Evolutionary conservation across 1,140 invertebrate species (phyloP), one percentile per base, ranked within the genome.

Genomic region (Anadara kagoshimensis): DNA sequence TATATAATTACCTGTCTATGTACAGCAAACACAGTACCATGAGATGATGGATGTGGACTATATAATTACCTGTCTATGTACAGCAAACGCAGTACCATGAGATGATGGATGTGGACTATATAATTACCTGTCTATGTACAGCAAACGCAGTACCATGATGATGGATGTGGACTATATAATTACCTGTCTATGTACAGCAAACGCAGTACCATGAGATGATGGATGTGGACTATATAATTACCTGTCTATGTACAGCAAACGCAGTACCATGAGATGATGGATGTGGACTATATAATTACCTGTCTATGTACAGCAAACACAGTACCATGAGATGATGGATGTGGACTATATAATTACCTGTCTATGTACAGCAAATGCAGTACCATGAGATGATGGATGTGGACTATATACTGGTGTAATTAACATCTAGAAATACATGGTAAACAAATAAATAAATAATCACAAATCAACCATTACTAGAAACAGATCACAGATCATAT

Each of bases 101-200:
- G 78, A 70, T 45, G 57, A 18, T 44, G 76, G 54, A 36, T 76
- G 54, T 24, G 89, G 82, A 54, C 81, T 84, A 73, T 88, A 87
- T 36, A 90, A n/a, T n/a, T n/a, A n/a, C n/a, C n/a, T n/a, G n/a
- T n/a, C n/a, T n/a, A 75, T 91, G 90, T 58, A 91, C 85, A 41
- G 87, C 67, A 56, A 86, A 80, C 12, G 58, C 69, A 59, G 76
- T 58, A 29, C 57, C 51, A 11, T 43, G 78, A 70, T 45, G 57
- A 18, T 44, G 76, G 54, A 36, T 76, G 54, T 24, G 89, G 82
- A 54, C 81, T 84, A 73, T 88, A 87, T 36, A 90, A n/a, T n/a
- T n/a, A n/a, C n/a, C n/a, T n/a, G n/a, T n/a, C n/a, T n/a, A 75
- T 91, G 90, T 58, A 91, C 85, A 41, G 87, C 67, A 56, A 86